Evolutionary conservation across 2,888 invertebrate species (phyloP).

Genomic region (Noctuana brunneofusca): DNA sequence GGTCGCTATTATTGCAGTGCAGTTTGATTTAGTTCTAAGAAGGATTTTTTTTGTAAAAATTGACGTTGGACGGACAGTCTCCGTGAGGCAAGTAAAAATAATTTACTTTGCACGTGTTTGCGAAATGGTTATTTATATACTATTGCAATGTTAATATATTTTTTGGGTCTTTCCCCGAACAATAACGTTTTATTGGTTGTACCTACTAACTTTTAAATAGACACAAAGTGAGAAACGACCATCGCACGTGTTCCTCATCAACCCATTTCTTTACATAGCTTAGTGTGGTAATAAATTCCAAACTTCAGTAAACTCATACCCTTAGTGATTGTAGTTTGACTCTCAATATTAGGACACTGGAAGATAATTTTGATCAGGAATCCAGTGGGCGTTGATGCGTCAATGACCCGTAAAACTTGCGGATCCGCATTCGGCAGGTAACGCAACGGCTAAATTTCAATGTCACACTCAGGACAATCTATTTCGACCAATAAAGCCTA

Average conservation of each 20-base stretch:
- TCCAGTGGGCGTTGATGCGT: slow-evolving; percentile 77
- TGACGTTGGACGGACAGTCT: no score
- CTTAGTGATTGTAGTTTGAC: slow-evolving; percentile 7
- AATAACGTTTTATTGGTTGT: not conserved
- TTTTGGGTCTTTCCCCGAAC: slow-evolving; percentile 1
- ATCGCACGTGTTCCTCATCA: slow-evolving; percentile 59
- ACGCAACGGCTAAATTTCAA: slow-evolving; percentile 32
- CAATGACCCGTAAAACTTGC: slow-evolving; percentile 81
- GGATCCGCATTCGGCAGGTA: slow-evolving; percentile 75
- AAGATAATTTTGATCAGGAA: slow-evolving; percentile 59
- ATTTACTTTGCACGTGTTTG: not conserved
- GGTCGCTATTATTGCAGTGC: slow-evolving; percentile 34
- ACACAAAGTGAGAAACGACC: slow-evolving; percentile 64
- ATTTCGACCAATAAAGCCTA: slow-evolving; percentile 28
- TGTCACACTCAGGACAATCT: slow-evolving; percentile 24
- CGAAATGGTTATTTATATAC: not conserved
- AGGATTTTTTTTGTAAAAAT: slow-evolving; percentile 33
- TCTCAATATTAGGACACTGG: slow-evolving; percentile 39
- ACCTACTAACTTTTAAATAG: slow-evolving; percentile 44
- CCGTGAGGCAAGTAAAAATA: slow-evolving; percentile 14
- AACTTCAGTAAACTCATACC: not conserved
- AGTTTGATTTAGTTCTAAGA: slow-evolving; percentile 39
- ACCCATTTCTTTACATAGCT: not conserved
- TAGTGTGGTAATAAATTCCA: not conserved
- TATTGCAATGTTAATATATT: not conserved